These are phyloP conservation scores for Lagopus muta DNA, from an alignment of 2,113 vertebrate genomes.

Conservation along the genomic window DNA sequence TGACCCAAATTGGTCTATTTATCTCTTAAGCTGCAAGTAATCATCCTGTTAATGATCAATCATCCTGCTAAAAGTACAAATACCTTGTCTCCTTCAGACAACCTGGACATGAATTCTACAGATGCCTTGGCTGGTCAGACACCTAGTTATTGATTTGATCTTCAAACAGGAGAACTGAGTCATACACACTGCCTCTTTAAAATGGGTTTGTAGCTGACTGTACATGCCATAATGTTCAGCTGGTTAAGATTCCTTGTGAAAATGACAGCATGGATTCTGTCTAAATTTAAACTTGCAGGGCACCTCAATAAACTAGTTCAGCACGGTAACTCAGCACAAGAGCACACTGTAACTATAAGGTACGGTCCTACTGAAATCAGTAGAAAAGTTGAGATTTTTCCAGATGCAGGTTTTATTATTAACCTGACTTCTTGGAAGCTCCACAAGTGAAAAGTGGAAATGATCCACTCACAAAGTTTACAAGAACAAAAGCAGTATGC, in stretches of 20 bases:
- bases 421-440: not conserved
- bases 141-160: not conserved
- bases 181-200: not conserved
- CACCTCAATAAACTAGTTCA: not conserved
- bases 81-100: not conserved
- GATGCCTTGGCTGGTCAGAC: not conserved
- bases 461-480: not conserved
- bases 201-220: not conserved
- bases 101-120: not conserved
- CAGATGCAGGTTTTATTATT: not conserved
- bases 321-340: not conserved
- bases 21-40: not conserved
- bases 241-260: not conserved
- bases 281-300: not conserved
- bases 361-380: not conserved
- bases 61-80: not conserved
- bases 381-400: not conserved
- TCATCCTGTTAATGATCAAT: not conserved
- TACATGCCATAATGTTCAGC: not conserved
- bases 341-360: not conserved
- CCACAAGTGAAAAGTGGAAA: not conserved
- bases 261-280: not conserved
- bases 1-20: not conserved
- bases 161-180: not conserved
- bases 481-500: not conserved